Evolutionary conservation across 2,113 vertebrate species (phyloP), one percentile per base, ranked within the genome.

Genomic region (Megaleporinus macrocephalus): DNA sequence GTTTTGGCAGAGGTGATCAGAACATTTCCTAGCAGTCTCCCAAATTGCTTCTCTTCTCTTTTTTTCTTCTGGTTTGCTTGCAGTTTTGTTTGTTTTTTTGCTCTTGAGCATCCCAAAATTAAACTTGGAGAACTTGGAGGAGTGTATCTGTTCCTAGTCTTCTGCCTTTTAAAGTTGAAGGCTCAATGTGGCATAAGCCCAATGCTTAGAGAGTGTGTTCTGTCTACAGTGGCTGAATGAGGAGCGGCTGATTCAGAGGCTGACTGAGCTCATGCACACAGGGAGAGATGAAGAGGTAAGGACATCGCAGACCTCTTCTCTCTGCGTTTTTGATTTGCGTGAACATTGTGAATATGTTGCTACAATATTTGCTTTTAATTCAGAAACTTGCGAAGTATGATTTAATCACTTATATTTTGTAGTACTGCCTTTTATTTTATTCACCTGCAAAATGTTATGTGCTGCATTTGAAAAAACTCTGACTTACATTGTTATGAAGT

Each of bases 281-380:
- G 94, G 94, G 85, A 95, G 96, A 87, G 97, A 98, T 27, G 97
- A 98, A 84, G 97, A 98, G n/a, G 98, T 98, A 91, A 96, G 95
- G 91, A 77, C 62, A 2, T 26, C 3, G 66, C 61, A 16, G 72
- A 76, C 36, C 29, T 7, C 71, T 22, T 59, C 30, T 53, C 1
- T 62, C 12, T 62, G 61, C 26, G 27, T 62, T 62, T 62, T 24
- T 62, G 3, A 11, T 27, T 18, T 65, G 26, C 41, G 11, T 44
- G 41, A 44, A 10, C 41, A 9, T 4, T 30, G 49, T 51, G 15
- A 7, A 18, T 15, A 1, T 14, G 2, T 1, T 51, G 49, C 41
- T 44, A 9, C 11, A 9, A 9, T 44, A 44, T 44, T 44, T 44
- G 41, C 41, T 44, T 44, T 10, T 44, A 9, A 44, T 7, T 44